Conservation (phyloP, 2,113 vertebrate species). For the Centropus unirufus region DNA sequence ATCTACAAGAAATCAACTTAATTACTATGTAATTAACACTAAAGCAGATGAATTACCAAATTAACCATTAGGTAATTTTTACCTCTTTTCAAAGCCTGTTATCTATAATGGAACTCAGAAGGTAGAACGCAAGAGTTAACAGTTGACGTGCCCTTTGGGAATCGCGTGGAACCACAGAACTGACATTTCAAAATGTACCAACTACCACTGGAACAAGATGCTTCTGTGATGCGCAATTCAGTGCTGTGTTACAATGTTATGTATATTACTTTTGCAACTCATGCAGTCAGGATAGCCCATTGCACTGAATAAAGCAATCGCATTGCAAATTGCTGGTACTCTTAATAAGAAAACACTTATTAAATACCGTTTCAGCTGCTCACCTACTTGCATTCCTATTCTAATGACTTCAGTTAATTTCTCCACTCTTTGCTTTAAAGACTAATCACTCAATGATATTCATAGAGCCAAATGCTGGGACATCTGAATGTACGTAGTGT, state of each 20-base stretch:
- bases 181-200: not conserved
- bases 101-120: not conserved
- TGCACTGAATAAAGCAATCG: not conserved
- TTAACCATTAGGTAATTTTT: not conserved
- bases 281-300: not conserved
- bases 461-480: not conserved
- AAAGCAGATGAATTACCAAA: not conserved
- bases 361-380: not conserved
- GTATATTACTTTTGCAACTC: not conserved
- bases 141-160: not conserved
- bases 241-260: not conserved
- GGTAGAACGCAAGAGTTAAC: not conserved
- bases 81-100: not conserved
- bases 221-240: not conserved
- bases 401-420: not conserved
- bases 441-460: not conserved
- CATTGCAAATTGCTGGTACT: not conserved
- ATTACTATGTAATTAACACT: not conserved
- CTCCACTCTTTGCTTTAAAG: not conserved
- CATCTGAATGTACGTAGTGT: too few relatives aligned
- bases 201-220: not conserved
- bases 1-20: not conserved
- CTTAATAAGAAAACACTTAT: not conserved
- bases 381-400: not conserved
- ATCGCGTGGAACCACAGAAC: not conserved